A percentile compares a stretch with the other conserved stretches of the same genome.
Evolutionary conservation across 2,888 invertebrate genomes (phyloP).

Genomic region (Oxyscelio sp.): DNA sequence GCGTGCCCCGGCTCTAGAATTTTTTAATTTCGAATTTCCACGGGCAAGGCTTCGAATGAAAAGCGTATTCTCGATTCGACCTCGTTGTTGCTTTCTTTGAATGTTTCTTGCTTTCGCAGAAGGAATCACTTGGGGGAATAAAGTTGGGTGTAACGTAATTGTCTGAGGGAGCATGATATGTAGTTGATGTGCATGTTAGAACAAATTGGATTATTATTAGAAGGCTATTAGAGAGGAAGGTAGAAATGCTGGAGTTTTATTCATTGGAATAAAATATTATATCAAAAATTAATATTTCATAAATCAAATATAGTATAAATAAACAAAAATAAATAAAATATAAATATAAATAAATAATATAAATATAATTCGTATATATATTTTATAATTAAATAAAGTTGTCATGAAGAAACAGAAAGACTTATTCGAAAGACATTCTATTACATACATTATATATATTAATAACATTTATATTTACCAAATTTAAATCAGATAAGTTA

Average conservation of each 20-base stretch:
- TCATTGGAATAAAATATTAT: too few relatives aligned
- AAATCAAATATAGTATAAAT: too few relatives aligned
- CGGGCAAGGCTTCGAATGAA: constrained; percentile 76
- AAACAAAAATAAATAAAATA: too few relatives aligned
- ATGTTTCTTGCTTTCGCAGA: constrained; percentile 67
- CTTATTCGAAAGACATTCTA: too few relatives aligned
- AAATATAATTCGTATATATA: too few relatives aligned
- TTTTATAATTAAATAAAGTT: too few relatives aligned
- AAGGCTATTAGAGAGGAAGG: constrained; percentile 6
- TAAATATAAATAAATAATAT: too few relatives aligned
- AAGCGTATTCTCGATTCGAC: constrained; percentile 45
- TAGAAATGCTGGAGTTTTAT: neutral
- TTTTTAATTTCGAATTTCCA: constrained; percentile 85
- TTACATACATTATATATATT: too few relatives aligned
- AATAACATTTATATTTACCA: too few relatives aligned
- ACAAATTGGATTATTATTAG: constrained; percentile 35
- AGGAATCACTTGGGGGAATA: constrained; percentile 48
- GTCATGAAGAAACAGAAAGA: too few relatives aligned
- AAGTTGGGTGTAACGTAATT: constrained; percentile 21
- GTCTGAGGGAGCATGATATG: constrained; percentile 37
- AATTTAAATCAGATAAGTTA: too few relatives aligned
- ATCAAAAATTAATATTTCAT: too few relatives aligned
- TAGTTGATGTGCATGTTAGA: constrained; percentile 3
- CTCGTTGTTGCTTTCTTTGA: constrained; percentile 53
- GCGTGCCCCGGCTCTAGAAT: constrained; percentile 73